phyloP scores from a whole-genome alignment of 2,888 invertebrate species.

The Lasioglossum malachurum region DNA sequence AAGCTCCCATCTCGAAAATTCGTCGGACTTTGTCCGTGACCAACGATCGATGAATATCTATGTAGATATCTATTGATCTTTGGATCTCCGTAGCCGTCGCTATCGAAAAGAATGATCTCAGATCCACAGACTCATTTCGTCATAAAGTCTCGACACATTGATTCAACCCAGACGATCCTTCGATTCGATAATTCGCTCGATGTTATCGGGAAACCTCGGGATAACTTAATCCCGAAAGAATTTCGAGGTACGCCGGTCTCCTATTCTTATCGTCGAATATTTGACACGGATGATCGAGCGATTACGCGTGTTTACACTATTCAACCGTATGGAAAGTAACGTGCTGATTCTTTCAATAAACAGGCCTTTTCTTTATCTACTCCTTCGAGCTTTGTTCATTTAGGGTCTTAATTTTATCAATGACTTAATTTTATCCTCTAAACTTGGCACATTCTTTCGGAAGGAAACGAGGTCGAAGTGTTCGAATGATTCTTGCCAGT shows the following conservation, averaged over 20 bases:
- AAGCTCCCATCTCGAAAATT: not conserved
- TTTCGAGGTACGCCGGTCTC: not conserved
- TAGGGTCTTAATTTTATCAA: not conserved
- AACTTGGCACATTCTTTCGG: too few species aligned
- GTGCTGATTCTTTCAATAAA: not conserved
- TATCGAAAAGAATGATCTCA: not conserved
- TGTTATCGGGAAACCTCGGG: not conserved
- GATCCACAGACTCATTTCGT: not conserved
- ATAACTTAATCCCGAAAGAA: not conserved
- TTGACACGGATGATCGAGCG: not conserved
- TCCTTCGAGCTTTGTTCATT: not conserved
- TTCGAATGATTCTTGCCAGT: too few species aligned
- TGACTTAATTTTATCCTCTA: not conserved
- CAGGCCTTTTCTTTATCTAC: not conserved
- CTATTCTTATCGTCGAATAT: not conserved
- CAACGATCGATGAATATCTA: not conserved
- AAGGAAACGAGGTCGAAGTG: too few species aligned
- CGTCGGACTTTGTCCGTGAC: slow-evolving; percentile 28
- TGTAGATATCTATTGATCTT: not conserved
- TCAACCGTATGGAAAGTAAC: not conserved
- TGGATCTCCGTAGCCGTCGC: not conserved
- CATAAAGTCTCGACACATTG: not conserved
- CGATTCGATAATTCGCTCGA: not conserved
- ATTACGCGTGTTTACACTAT: not conserved
- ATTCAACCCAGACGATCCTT: not conserved